These are phyloP conservation scores for Cheilosia vulpina DNA, from an alignment of 2,888 invertebrate genomes.

Conservation along the genomic window DNA sequence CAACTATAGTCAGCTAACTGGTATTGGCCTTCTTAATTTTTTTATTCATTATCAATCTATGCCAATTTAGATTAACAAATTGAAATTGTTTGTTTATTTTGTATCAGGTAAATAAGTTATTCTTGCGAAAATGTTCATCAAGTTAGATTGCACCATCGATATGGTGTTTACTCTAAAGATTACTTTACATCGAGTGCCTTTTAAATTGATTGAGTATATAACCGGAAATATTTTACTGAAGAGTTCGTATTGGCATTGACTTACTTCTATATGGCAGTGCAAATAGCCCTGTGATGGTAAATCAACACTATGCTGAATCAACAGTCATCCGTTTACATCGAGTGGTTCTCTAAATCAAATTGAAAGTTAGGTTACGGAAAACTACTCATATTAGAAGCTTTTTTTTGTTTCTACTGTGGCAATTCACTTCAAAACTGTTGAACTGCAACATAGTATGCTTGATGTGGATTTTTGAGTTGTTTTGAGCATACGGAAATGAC, in stretches of 20 bases:
- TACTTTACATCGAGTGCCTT: background rate
- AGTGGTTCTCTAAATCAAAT: conserved; percentile 5
- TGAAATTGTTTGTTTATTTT: background rate
- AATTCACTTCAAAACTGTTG: too few species aligned
- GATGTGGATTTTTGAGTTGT: too few species aligned
- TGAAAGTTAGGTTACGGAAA: background rate
- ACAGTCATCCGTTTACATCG: background rate
- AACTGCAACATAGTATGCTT: too few species aligned
- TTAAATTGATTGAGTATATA: background rate
- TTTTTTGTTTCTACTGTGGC: too few species aligned
- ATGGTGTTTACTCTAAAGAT: background rate
- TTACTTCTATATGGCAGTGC: background rate
- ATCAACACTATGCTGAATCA: conserved; percentile 5
- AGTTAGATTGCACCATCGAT: background rate
- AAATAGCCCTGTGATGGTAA: background rate
- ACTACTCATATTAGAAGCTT: too few species aligned
- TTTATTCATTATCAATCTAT: too few species aligned
- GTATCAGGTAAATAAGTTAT: background rate
- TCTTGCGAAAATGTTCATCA: background rate
- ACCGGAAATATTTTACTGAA: background rate
- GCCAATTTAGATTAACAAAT: too few species aligned
- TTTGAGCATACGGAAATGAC: too few species aligned
- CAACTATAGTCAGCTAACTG: too few species aligned
- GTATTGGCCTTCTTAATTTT: too few species aligned
- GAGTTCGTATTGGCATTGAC: background rate